Base-by-base conservation (phyloP, 2,113 vertebrate genomes). In the Herpetotheres cachinnans region DNA sequence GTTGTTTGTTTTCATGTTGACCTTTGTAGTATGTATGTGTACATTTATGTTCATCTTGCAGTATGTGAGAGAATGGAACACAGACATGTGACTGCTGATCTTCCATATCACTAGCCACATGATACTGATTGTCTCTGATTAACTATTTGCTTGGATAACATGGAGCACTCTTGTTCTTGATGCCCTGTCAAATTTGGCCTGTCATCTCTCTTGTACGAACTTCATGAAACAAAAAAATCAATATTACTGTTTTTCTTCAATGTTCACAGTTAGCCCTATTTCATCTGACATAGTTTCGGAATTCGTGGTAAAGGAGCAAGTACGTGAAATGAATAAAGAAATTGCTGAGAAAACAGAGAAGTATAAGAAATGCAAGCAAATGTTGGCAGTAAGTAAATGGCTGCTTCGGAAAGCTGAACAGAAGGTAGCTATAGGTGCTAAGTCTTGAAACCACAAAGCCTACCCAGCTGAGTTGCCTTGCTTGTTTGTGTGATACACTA, bases 281-380 rank as follows among this genome's bases (percentile, higher is more conserved):
- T 98, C 98, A 94, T 97, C 98, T 87, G 99, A 99, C 89, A 96
- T 97, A 80, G 97, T 99, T 97, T 98, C 98, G 96, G 99, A 99
- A 70, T 98, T 98, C 82, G 91, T 98, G 93, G 98, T 99, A 95
- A 99, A 99, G 97, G 99, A 99, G 76, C 99, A 99, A 97, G 97
- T 99, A 34, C 99, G 98, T 98, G 98, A 99, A 97, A 98, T 99
- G 98, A 99, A 98, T 98, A 99, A 98, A 97, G 99, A 99, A 98
- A 98, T 98, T 81, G 98, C 98, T 56, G 99, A 99, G 91, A 99
- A 98, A 98, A 98, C 98, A 88, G 99, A 99, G 95, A 99, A 99
- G 93, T 99, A 99, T 98, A 99, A 98, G 96, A 99, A 99, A 96
- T 99, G 98, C 98, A 99, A 99, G 98, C 99, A 99, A 89, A 98